Base-by-base conservation (phyloP, 2,888 invertebrate genomes). In the Tinea semifulvella region DNA sequence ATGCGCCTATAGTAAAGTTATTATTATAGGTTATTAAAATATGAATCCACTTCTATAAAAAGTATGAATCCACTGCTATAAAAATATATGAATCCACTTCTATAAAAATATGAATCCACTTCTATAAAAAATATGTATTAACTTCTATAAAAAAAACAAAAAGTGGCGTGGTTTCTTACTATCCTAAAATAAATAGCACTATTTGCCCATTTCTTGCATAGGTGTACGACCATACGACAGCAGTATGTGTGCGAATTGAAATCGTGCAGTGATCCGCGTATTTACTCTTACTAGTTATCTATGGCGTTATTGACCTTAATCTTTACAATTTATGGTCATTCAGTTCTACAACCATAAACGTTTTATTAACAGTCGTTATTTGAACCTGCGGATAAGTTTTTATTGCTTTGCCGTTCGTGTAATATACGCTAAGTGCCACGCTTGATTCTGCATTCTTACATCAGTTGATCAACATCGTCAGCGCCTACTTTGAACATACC, bases 301-400 rank as follows among this genome's bases (percentile, higher is more conserved):
- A 68, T 68, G 62, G 71, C 68, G 66, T 63, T 74, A 73, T 74
- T 74, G 74, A 73, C 74, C 73, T 73, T 75, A 76, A 75, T 74
- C 72, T 73, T 60, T 58, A 65, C 63, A 73, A 74, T 74, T 71
- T 74, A 76, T 71, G 68, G 68, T 64, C 68, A 72, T 73, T 68
- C 61, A 65, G 68, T 66, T 63, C 68, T 55, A 68, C 62, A 64
- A 61, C 69, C 68, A 71, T 76, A 72, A 70, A 68, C 59, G 70
- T 72, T 72, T 75, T 75, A 74, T 73, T 71, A 65, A 63, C 64
- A 65, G 60, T 67, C 65, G 66, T 70, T 72, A 68, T 63, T 66
- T 67, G 65, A 67, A 65, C 59, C 61, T 58, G 62, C 62, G 59
- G 57, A 58, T 63, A 64, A 60, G 54, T 46, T 61, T 62, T 61